Conservation (phyloP, 1,140 invertebrate species). For the Orchesella cincta region DNA sequence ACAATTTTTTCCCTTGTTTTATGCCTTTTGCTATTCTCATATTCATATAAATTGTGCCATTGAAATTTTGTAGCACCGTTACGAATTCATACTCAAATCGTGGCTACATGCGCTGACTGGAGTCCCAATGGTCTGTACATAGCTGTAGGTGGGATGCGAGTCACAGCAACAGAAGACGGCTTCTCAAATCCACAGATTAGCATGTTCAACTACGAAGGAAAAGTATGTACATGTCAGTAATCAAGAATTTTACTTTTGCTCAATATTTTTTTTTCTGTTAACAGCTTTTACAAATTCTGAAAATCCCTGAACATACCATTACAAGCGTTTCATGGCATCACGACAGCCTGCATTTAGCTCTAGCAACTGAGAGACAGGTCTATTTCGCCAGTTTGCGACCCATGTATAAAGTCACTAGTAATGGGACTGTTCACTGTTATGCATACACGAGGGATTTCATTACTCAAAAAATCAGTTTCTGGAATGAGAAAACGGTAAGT, state of each 20-base stretch:
- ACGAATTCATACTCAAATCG: conserved; percentile 35
- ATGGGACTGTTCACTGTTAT: conserved; percentile 49
- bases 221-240: conserved; percentile 21
- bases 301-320: conserved; percentile 74
- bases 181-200: conserved; percentile 36
- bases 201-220: conserved; percentile 42
- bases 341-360: conserved; percentile 70
- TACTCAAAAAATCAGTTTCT: conserved; percentile 39
- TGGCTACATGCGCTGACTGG: conserved; percentile 47
- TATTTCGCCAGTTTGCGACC: conserved; percentile 96
- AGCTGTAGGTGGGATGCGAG: conserved; percentile 40
- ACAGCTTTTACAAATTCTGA: conserved; percentile 76
- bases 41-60: background rate
- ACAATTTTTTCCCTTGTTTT: background rate
- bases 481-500: conserved; percentile 44
- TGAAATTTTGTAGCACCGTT: conserved; percentile 36
- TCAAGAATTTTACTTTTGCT: background rate
- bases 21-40: background rate
- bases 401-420: conserved; percentile 74
- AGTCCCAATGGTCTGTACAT: conserved; percentile 47
- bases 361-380: conserved; percentile 92
- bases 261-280: conserved; percentile 25
- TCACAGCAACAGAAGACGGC: background rate
- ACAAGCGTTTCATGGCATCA: conserved; percentile 8
- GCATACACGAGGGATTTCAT: conserved; percentile 36